Percentiles rank a stretch among this genome's conserved stretches.
Evolutionary conservation across 1,140 invertebrate genomes (phyloP).

Genomic region (Caerostris extrusa): DNA sequence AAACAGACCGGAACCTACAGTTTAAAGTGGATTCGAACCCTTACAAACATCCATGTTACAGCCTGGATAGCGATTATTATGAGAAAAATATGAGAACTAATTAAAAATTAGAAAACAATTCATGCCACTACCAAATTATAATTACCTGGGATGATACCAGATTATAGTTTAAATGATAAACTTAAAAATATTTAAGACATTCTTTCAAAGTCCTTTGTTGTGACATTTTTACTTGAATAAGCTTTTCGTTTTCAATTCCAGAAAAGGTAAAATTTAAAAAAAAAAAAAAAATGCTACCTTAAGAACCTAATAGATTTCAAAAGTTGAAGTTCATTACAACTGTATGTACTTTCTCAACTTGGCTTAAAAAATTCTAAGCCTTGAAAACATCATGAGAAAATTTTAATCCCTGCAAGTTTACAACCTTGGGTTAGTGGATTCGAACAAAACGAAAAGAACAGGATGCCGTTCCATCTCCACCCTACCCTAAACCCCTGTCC

Average conservation of each 20-base stretch:
- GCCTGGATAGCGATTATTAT: background rate
- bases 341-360: slow-evolving; percentile 14
- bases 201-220: background rate
- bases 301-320: background rate
- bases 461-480: background rate
- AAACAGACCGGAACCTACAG: too few relatives aligned
- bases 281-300: background rate
- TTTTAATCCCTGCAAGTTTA: slow-evolving; percentile 62
- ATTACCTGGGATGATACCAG: too few relatives aligned
- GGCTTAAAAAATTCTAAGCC: slow-evolving; percentile 38
- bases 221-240: background rate
- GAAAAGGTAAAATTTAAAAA: too few relatives aligned
- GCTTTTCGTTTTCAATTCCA: background rate
- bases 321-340: slow-evolving; percentile 45
- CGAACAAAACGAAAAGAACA: slow-evolving; percentile 51
- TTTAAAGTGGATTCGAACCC: too few relatives aligned
- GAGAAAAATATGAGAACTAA: too few relatives aligned
- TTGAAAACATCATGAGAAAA: slow-evolving; percentile 72
- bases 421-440: slow-evolving; percentile 55
- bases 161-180: too few relatives aligned
- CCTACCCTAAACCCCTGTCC: background rate
- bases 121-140: too few relatives aligned
- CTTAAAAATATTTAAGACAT: background rate
- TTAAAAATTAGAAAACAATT: too few relatives aligned
- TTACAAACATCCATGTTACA: too few relatives aligned